Evolutionary conservation across 2,113 vertebrate species (phyloP).

Genomic region (Hirundichthys speculiger): DNA sequence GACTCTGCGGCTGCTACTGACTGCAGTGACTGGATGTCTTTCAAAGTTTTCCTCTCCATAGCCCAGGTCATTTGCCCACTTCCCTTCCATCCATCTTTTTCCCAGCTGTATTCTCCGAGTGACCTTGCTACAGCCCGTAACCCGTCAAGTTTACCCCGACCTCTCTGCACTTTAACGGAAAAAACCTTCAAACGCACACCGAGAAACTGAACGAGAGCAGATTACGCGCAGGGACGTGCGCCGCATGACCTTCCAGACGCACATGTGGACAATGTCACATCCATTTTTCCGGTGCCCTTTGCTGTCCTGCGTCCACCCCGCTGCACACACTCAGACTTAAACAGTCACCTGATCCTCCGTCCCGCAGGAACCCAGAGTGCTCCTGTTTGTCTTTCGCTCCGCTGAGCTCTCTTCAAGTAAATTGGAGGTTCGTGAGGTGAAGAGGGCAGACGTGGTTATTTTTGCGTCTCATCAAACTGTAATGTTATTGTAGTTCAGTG

Average conservation of each 20-base stretch:
- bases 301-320: background rate
- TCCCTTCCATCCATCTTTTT: slow-evolving; percentile 37
- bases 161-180: slow-evolving; percentile 8
- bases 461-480: too few species aligned
- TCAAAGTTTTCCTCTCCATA: slow-evolving; percentile 51
- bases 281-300: background rate
- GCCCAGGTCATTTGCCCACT: slow-evolving; percentile 27
- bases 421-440: background rate
- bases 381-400: slow-evolving; percentile 63
- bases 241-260: slow-evolving; percentile 12
- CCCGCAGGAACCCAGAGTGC: slow-evolving; percentile 29
- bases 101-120: slow-evolving; percentile 44
- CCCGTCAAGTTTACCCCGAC: slow-evolving; percentile 52
- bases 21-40: slow-evolving; percentile 33
- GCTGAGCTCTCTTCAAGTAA: slow-evolving; percentile 44
- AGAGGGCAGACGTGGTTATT: background rate
- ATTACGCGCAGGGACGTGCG: background rate
- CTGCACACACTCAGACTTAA: slow-evolving; percentile 5
- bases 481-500: too few species aligned
- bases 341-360: slow-evolving; percentile 33
- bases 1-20: slow-evolving; percentile 2
- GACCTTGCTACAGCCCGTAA: slow-evolving; percentile 62
- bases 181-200: slow-evolving; percentile 7
- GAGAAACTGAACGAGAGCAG: background rate
- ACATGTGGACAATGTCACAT: slow-evolving; percentile 1